These are phyloP conservation scores for Garra rufa DNA, from an alignment of 2,113 vertebrate genomes.

Conservation along the genomic window DNA sequence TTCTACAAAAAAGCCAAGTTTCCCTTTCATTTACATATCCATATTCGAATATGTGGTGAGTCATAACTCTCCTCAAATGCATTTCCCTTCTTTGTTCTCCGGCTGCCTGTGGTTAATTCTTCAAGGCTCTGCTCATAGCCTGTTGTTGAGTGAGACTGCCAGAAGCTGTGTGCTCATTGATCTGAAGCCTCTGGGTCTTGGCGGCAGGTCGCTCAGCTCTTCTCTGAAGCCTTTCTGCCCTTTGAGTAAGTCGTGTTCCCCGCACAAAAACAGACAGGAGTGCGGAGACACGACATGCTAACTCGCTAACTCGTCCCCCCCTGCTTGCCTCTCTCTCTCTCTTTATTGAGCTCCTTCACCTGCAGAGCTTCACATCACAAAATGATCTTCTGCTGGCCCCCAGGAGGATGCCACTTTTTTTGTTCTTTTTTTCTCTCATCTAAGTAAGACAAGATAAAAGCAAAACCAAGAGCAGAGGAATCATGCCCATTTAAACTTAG, in stretches of 20 bases:
- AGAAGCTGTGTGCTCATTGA: constrained; percentile 39
- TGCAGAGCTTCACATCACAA: constrained; percentile 30
- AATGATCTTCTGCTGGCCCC: background rate
- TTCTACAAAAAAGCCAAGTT: background rate
- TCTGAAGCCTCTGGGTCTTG: constrained; percentile 18
- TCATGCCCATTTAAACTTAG: background rate
- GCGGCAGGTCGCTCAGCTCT: constrained; percentile 21
- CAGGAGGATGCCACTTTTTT: constrained; percentile 7
- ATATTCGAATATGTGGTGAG: background rate
- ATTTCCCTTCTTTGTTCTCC: background rate
- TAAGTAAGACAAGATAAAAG: background rate
- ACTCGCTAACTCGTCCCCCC: constrained; percentile 4
- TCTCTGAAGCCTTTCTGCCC: constrained; percentile 23
- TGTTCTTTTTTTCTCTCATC: background rate
- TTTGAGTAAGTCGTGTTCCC: constrained; percentile 19
- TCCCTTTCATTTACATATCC: background rate
- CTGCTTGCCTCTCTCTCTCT: background rate
- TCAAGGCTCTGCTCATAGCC: constrained; percentile 16
- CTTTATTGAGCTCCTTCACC: constrained; percentile 26
- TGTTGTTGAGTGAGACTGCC: constrained; percentile 19
- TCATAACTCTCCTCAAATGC: background rate
- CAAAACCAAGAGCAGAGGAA: background rate
- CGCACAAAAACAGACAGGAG: constrained; percentile 23
- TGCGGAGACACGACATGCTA: constrained; percentile 23
- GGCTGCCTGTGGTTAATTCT: constrained; percentile 19